Evolutionary conservation across 92 coral and sea anemone genomes (phyloP).

Genomic region (Paramuricea clavata): DNA sequence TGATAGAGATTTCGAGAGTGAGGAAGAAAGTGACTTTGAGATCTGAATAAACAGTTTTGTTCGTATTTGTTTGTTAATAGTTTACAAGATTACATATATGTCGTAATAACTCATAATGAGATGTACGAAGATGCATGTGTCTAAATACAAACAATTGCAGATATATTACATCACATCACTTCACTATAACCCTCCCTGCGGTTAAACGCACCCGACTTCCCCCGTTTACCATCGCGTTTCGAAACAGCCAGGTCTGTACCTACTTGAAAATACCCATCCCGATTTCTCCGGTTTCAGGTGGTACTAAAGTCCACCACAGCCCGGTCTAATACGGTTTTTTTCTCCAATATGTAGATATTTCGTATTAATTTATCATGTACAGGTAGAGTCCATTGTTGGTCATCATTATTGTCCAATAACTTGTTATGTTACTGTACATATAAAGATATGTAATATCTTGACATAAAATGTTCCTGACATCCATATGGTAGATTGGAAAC

Average conservation of each 20-base stretch:
- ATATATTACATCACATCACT: background rate
- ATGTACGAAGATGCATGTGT: too few relatives aligned
- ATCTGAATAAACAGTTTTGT: background rate
- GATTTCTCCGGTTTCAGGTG: constrained; percentile 13
- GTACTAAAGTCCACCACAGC: background rate
- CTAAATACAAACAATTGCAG: background rate
- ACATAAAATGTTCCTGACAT: too few relatives aligned
- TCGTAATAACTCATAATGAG: too few relatives aligned
- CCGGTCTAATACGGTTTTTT: too few relatives aligned
- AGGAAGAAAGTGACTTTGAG: constrained; percentile 14
- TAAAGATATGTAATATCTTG: too few relatives aligned
- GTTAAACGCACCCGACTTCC: background rate
- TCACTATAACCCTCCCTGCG: background rate
- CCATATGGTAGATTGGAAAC: too few relatives aligned
- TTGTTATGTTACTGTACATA: too few relatives aligned
- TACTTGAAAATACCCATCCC: constrained; percentile 14
- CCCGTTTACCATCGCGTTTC: background rate
- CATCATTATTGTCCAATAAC: too few relatives aligned
- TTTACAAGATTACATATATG: too few relatives aligned
- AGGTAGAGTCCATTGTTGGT: too few relatives aligned
- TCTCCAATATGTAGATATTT: too few relatives aligned
- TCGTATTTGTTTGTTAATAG: background rate
- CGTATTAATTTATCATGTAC: too few relatives aligned
- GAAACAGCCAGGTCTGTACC: background rate
- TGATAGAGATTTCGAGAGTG: background rate